Conservation (phyloP, 1,140 invertebrate genomes). For the Diorhabda sublineata region DNA sequence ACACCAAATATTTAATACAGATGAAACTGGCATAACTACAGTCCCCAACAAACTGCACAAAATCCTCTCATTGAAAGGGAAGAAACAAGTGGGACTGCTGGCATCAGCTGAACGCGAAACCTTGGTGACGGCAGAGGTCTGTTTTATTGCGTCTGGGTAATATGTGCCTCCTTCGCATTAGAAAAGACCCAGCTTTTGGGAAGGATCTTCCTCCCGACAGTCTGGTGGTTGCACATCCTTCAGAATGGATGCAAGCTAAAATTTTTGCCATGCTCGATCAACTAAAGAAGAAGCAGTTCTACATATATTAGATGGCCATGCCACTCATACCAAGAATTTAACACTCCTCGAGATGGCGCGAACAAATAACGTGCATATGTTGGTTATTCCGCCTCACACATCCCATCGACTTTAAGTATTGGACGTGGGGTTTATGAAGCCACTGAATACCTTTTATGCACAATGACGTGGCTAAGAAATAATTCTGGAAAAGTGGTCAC, state of each 20-base stretch:
- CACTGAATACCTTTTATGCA: neutral
- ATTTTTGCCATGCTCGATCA: neutral
- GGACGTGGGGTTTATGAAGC: neutral
- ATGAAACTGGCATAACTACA: constrained; percentile 48
- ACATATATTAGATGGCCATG: neutral
- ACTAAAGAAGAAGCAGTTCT: neutral
- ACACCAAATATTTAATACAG: constrained; percentile 42
- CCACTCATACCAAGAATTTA: neutral
- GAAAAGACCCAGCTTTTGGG: constrained; percentile 30
- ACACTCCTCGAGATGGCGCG: neutral
- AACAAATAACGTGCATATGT: neutral
- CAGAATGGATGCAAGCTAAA: neutral
- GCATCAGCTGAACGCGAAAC: constrained; percentile 45
- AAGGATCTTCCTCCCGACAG: constrained; percentile 30
- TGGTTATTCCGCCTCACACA: neutral
- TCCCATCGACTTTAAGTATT: neutral
- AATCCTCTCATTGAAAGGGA: constrained; percentile 43
- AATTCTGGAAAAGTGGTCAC: neutral
- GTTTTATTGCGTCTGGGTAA: constrained; percentile 26
- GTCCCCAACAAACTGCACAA: constrained; percentile 44
- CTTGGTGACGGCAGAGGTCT: constrained; percentile 10
- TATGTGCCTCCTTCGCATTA: constrained; percentile 35
- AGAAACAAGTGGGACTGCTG: constrained; percentile 44
- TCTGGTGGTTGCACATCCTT: neutral
- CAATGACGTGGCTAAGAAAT: neutral